Evolutionary conservation across 1,140 invertebrate species (phyloP).

Genomic region (Sweltsa coloradensis): DNA sequence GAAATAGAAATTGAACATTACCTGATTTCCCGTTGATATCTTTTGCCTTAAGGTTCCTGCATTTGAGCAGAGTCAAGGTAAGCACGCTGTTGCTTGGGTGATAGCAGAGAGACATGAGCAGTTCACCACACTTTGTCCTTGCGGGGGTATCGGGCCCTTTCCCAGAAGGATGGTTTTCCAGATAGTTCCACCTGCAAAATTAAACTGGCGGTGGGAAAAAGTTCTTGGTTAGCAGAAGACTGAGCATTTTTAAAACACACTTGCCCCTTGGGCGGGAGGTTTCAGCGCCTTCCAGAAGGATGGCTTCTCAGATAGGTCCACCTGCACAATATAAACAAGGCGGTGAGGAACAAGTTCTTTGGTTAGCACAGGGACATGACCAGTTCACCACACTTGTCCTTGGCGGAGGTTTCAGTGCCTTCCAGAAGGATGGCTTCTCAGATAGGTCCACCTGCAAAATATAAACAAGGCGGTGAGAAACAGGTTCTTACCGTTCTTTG

Average conservation of each 20-base stretch:
- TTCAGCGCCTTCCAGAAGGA: slow-evolving; percentile 88
- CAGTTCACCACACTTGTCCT: slow-evolving; percentile 85
- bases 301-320: slow-evolving; percentile 82
- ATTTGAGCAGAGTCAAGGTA: slow-evolving; percentile 78
- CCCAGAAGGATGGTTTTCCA: slow-evolving; percentile 86
- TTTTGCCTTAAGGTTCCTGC: slow-evolving; percentile 84
- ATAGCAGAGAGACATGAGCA: slow-evolving; percentile 82
- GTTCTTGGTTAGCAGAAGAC: too few species aligned
- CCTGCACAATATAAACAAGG: too few species aligned
- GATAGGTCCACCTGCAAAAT: slow-evolving; percentile 73
- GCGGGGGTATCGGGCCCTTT: slow-evolving; percentile 80
- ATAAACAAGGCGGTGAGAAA: too few species aligned
- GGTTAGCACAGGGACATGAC: slow-evolving; percentile 85
- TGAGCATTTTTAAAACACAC: too few species aligned
- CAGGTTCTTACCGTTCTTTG: too few species aligned
- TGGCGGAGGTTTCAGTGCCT: slow-evolving; percentile 86
- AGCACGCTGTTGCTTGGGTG: slow-evolving; percentile 82
- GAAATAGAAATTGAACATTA: slow-evolving; percentile 29
- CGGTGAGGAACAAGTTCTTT: too few species aligned
- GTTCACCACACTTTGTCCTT: slow-evolving; percentile 84
- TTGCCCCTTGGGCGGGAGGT: too few species aligned
- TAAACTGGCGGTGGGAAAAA: too few species aligned
- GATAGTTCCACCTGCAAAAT: too few species aligned
- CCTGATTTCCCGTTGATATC: slow-evolving; percentile 93
- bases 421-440: slow-evolving; percentile 85